Conservation (phyloP, 92 coral and sea anemone species). For the Isaurus tuberculatus region DNA sequence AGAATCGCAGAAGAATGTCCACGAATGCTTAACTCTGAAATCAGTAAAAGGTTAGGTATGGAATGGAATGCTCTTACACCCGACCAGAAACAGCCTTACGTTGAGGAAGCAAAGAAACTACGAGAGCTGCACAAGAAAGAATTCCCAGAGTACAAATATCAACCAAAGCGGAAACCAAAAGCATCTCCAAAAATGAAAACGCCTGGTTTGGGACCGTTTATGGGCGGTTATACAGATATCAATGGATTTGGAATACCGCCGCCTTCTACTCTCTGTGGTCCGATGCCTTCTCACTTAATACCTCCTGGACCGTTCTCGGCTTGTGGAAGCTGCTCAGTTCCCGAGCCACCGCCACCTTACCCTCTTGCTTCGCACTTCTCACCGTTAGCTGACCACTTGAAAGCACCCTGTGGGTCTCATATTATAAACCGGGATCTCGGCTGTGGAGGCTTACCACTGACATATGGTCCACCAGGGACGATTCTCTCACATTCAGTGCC, state of each 20-base stretch:
- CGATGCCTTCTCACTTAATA: conserved; percentile 79
- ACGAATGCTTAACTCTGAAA: conserved; percentile 98
- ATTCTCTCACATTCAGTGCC: conserved; percentile 73
- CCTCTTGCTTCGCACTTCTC: conserved; percentile 83
- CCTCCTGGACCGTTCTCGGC: conserved; percentile 78
- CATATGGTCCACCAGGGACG: conserved; percentile 77
- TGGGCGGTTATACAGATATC: conserved; percentile 79
- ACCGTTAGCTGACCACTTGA: conserved; percentile 66
- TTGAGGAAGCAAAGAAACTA: conserved; percentile 91
- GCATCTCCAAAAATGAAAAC: conserved; percentile 84
- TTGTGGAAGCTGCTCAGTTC: conserved; percentile 73
- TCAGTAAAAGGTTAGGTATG: conserved; percentile 95
- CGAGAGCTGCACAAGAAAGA: conserved; percentile 96
- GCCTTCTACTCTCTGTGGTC: conserved; percentile 77
- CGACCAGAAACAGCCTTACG: conserved; percentile 94
- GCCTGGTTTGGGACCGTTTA: conserved; percentile 77
- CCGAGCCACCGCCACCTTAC: conserved; percentile 89
- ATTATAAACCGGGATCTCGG: conserved; percentile 73
- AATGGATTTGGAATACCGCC: conserved; percentile 84
- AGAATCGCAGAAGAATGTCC: conserved; percentile 99
- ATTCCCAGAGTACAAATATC: conserved; percentile 97
- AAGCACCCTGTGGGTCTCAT: conserved; percentile 77
- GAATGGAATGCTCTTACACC: conserved; percentile 97
- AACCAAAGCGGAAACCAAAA: conserved; percentile 96
- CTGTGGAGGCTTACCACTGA: conserved; percentile 72